These are phyloP conservation scores for Saccostrea echinata DNA, from an alignment of 1,140 invertebrate genomes.

Conservation along the genomic window DNA sequence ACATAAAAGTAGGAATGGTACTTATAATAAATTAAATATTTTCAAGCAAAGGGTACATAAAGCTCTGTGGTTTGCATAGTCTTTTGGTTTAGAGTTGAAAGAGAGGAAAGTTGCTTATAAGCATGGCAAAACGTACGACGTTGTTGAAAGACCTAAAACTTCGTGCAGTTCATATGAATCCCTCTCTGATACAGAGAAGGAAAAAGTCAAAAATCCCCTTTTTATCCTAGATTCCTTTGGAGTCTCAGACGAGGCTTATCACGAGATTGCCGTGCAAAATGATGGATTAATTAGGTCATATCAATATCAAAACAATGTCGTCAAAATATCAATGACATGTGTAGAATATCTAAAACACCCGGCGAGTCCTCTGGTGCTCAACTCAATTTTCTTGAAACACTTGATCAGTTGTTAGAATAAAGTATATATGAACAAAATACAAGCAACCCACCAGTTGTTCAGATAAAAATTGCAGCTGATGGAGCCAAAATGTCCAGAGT, in stretches of 20 bases:
- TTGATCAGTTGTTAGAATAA: constrained; percentile 19
- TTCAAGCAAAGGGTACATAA: not conserved
- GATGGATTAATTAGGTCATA: not conserved
- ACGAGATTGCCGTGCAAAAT: not conserved
- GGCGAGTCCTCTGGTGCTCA: constrained; percentile 27
- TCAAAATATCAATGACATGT: not conserved
- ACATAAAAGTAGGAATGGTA: no score
- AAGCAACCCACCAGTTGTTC: not conserved
- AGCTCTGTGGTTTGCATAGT: not conserved
- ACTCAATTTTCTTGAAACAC: constrained; percentile 29
- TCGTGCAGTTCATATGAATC: no score
- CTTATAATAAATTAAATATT: no score
- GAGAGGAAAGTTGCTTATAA: not conserved
- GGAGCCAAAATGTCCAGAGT: constrained; percentile 46
- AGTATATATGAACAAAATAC: not conserved
- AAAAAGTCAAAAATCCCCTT: not conserved
- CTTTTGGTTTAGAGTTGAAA: not conserved
- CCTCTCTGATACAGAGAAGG: no score
- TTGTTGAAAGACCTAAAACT: no score
- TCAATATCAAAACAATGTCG: not conserved
- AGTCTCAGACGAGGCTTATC: constrained; percentile 6
- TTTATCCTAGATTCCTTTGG: constrained; percentile 20
- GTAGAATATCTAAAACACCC: constrained; percentile 22
- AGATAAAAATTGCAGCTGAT: constrained; percentile 46
- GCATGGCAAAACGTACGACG: not conserved